Percentiles rank a stretch among this genome's conserved stretches.
Conservation (phyloP, 2,113 vertebrate genomes). For the Pyrgilauda ruficollis region DNA sequence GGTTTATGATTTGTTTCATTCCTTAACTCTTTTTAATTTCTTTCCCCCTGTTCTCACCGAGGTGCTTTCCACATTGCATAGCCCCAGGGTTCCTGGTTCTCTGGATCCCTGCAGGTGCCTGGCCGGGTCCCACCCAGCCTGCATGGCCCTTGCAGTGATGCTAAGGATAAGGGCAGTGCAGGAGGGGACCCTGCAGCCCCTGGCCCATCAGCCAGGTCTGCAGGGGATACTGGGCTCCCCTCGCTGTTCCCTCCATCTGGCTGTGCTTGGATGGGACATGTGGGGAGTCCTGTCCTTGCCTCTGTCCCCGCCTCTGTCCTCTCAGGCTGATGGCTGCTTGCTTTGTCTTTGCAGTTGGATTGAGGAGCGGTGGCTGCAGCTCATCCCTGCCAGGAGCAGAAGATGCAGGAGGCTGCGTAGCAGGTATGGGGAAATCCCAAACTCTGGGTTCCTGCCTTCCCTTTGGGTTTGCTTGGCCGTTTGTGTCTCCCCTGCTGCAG, state of each 20-base stretch:
- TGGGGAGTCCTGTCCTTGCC: not conserved
- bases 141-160: not conserved
- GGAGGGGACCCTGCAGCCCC: not conserved
- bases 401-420: conserved; percentile 11
- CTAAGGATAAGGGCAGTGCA: not conserved
- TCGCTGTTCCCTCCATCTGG: not conserved
- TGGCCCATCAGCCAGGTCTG: not conserved
- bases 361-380: not conserved
- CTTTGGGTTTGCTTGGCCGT: not conserved
- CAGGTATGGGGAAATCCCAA: not conserved
- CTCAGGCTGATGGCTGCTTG: not conserved
- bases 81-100: not conserved
- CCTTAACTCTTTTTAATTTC: not conserved
- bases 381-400: not conserved
- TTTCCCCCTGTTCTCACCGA: not conserved
- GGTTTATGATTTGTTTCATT: not conserved
- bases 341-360: not conserved
- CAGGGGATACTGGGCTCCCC: not conserved
- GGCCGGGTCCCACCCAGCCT: not conserved
- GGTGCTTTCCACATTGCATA: not conserved
- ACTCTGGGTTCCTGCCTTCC: not conserved
- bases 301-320: not conserved
- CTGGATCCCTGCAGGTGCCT: not conserved
- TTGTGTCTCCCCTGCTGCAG: rapidly evolving
- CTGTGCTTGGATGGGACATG: not conserved